A percentile compares a stretch with the other conserved stretches of the same genome.
Conservation (phyloP, 2,797 vertebrate genomes). For the Lutjanus argentimaculatus region DNA sequence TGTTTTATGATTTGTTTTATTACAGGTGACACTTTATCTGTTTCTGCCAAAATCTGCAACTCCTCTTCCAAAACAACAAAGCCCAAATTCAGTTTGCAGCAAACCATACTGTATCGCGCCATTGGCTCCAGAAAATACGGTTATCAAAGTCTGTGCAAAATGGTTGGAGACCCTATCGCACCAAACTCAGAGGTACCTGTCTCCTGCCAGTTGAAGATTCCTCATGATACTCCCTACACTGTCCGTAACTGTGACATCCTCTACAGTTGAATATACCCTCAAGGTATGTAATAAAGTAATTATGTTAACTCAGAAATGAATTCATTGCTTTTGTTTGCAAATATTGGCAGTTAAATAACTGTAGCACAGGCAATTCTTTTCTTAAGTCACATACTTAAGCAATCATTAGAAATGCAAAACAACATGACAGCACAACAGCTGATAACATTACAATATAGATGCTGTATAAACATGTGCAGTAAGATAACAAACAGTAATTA, state of each 20-base stretch:
- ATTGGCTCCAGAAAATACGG: background rate
- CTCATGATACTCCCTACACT: background rate
- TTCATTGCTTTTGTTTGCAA: too few relatives aligned
- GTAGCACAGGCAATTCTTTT: too few relatives aligned
- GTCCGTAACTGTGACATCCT: background rate
- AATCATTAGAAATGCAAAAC: too few relatives aligned
- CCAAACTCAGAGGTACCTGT: background rate
- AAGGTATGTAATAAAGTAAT: background rate
- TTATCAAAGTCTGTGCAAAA: background rate
- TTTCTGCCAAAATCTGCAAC: background rate
- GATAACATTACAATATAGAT: background rate
- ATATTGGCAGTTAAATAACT: too few relatives aligned
- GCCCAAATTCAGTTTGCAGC: background rate
- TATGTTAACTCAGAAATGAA: too few relatives aligned
- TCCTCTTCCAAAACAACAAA: background rate
- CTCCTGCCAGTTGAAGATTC: background rate
- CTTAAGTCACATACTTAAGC: too few relatives aligned
- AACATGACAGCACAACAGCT: background rate
- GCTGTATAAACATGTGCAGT: background rate
- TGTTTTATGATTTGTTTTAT: background rate
- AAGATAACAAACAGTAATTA: background rate
- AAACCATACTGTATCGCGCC: background rate
- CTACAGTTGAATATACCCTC: background rate
- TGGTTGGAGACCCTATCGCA: background rate
- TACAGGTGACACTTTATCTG: background rate